Percentiles rank a stretch among this genome's conserved stretches.
phyloP scores from a whole-genome alignment of 2,888 invertebrate genomes.

The Athalia circularis region DNA sequence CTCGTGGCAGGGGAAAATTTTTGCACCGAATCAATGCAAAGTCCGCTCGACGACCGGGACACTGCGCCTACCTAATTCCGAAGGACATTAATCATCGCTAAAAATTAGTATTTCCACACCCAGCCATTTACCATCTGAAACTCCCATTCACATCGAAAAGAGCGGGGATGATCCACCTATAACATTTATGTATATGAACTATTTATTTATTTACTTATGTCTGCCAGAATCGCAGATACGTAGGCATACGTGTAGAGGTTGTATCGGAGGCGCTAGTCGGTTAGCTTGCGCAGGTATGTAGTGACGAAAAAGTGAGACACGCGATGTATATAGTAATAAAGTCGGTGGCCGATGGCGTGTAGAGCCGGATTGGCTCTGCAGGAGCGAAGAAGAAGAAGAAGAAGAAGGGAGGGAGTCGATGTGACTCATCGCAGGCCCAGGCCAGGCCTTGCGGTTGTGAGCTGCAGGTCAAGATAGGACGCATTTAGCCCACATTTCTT shows the following conservation, averaged over 20 bases:
- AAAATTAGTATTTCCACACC: neutral
- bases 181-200: neutral
- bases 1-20: neutral
- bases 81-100: neutral
- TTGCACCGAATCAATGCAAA: neutral
- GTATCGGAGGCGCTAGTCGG: constrained; percentile 2
- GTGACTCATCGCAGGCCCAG: constrained; percentile 68
- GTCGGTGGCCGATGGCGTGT: constrained; percentile 32
- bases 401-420: constrained; percentile 47
- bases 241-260: no score
- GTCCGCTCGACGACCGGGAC: no score
- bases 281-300: constrained; percentile 10
- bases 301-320: constrained; percentile 43
- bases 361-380: constrained; percentile 23
- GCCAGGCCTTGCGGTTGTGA: constrained; percentile 64
- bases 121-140: neutral
- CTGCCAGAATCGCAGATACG: no score
- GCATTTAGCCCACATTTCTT: constrained; percentile 70
- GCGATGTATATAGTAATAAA: constrained; percentile 16
- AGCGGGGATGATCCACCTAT: no score
- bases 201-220: constrained; percentile 20
- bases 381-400: no score
- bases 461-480: constrained; percentile 70
- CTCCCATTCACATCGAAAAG: neutral
- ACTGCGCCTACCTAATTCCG: neutral